These are phyloP conservation scores for Drosophila neoperkinsi DNA, from an alignment of 2,888 invertebrate genomes.

Conservation along the genomic window DNA sequence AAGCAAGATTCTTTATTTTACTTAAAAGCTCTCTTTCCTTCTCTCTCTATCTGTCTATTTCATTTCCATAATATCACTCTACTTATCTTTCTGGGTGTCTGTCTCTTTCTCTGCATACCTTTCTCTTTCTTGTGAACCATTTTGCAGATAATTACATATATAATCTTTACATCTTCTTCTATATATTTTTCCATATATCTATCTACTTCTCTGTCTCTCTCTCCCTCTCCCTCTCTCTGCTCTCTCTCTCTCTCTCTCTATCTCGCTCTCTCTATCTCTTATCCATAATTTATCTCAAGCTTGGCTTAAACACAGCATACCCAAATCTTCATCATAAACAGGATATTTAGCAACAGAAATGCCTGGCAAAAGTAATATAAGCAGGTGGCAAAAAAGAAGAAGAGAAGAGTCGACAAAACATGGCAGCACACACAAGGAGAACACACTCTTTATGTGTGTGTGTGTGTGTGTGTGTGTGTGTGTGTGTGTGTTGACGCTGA, in stretches of 20 bases:
- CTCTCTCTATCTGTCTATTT: neutral
- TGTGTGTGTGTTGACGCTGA: constrained; percentile 55
- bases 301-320: neutral
- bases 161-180: neutral
- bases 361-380: constrained; percentile 30
- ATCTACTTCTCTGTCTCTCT: neutral
- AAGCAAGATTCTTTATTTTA: neutral
- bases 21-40: neutral
- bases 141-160: neutral
- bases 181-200: neutral
- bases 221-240: neutral
- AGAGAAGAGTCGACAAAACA: constrained; percentile 11
- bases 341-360: constrained; percentile 37
- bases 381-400: constrained; percentile 40
- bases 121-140: neutral
- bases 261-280: neutral
- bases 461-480: constrained; percentile 40
- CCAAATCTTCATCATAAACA: neutral
- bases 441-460: neutral
- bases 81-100: neutral
- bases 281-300: neutral
- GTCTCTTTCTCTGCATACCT: neutral
- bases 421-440: constrained; percentile 13
- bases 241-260: neutral
- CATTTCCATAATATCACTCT: no score